These are phyloP conservation scores for Troides oblongomaculatus DNA, from an alignment of 2,888 invertebrate genomes.

Conservation along the genomic window DNA sequence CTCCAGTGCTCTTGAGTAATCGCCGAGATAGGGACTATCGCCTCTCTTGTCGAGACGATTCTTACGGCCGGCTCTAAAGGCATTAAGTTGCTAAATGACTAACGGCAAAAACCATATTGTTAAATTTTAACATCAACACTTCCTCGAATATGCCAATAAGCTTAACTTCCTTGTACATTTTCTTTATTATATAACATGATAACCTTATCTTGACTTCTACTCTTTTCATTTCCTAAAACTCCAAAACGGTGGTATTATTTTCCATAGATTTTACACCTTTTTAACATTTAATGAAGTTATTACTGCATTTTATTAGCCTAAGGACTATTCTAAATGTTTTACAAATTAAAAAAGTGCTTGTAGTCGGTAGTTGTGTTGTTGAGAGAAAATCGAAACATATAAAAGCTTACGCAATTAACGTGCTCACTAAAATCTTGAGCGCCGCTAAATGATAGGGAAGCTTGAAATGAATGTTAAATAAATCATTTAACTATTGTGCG, in stretches of 20 bases:
- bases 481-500: conserved; percentile 53
- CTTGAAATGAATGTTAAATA: conserved; percentile 39
- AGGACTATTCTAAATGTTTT: not conserved
- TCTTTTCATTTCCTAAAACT: not conserved
- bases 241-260: not conserved
- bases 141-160: conserved; percentile 18
- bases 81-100: conserved; percentile 30
- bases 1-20: conserved; percentile 61
- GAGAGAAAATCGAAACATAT: conserved; percentile 20
- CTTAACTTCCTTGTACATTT: conserved; percentile 3
- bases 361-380: not conserved
- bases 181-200: conserved; percentile 5
- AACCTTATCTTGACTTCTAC: not conserved
- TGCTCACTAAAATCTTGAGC: conserved; percentile 15
- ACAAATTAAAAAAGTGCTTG: not conserved
- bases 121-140: conserved; percentile 23
- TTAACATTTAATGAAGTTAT: not conserved
- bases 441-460: conserved; percentile 24
- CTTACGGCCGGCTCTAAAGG: conserved; percentile 45
- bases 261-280: not conserved
- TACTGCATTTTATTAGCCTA: not conserved
- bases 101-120: conserved; percentile 29
- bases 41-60: conserved; percentile 51
- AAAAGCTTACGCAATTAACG: conserved; percentile 17
- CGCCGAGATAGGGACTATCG: conserved; percentile 62